Percentiles rank a stretch among this genome's conserved stretches.
phyloP scores from a whole-genome alignment of 2,888 invertebrate species.

The Xylota sylvarum region DNA sequence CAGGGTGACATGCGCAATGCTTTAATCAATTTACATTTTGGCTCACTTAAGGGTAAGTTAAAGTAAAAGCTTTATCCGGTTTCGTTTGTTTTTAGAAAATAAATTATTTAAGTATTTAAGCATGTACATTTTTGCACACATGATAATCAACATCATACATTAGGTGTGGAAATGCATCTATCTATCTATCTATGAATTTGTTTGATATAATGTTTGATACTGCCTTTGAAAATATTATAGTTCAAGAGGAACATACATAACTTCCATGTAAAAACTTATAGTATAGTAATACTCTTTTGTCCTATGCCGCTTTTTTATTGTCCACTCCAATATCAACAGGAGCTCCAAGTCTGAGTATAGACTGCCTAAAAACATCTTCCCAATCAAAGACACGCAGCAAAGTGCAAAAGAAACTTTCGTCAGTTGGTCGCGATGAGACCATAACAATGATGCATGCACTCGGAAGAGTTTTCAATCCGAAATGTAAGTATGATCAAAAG shows the following conservation, averaged over 20 bases:
- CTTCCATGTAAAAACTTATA: too few species aligned
- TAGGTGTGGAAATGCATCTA: too few species aligned
- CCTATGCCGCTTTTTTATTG: too few species aligned
- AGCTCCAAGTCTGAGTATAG: slow-evolving; percentile 78
- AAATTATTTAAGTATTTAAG: background rate
- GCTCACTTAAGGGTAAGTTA: slow-evolving; percentile 88
- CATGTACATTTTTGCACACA: background rate
- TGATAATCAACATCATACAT: too few species aligned
- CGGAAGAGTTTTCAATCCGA: slow-evolving; percentile 91
- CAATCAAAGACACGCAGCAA: slow-evolving; percentile 78
- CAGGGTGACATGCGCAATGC: slow-evolving; percentile 94
- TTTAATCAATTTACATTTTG: slow-evolving; percentile 93
- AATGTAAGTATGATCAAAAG: slow-evolving; percentile 85
- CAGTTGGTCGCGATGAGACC: slow-evolving; percentile 89
- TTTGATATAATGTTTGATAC: too few species aligned
- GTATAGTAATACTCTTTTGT: too few species aligned
- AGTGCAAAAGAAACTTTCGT: slow-evolving; percentile 81
- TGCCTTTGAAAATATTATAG: too few species aligned
- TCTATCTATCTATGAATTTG: too few species aligned
- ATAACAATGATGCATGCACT: slow-evolving; percentile 91
- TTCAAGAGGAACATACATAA: too few species aligned
- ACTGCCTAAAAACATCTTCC: slow-evolving; percentile 44
- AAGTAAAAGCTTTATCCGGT: background rate
- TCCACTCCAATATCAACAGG: slow-evolving; percentile 55
- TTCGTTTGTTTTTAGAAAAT: too few species aligned